Evolutionary conservation across 2,113 vertebrate species (phyloP), one percentile per base, ranked within the genome.

Genomic region (Potamarius usumacintae): DNA sequence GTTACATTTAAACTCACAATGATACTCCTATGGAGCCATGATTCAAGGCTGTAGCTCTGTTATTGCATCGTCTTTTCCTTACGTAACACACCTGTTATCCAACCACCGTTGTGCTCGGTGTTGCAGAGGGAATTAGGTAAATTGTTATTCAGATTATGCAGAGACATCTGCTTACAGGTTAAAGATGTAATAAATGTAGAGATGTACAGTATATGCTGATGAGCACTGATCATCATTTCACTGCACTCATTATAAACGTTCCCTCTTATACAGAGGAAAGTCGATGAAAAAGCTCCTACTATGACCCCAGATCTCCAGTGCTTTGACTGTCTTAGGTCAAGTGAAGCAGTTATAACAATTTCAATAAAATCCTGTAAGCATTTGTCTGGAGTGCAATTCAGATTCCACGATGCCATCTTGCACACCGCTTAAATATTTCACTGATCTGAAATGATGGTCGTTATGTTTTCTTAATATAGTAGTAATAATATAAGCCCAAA

Each of bases 31-130:
- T 76, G 25, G 50, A 74, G 78, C 14, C 58, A 53, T n/a, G 62
- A 83, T 62, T 72, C n/a, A 63, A 82, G 62, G 52, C 71, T 34
- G 34, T 57, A 80, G 52, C 86, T 74, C 52, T 22, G 14, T 14
- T 55, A 20, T 71, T 52, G 15, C 30, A 4, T 62, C n/a, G 7
- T 58, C 74, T 57, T 20, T 42, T 72, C 18, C 42, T 67, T 76
- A 63, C 25, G 7, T 71, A 84, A 80, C 74, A 81, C 57, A 9
- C 30, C 65, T 83, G 20, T 88, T 88, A 50, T 58, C 83, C 60
- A 84, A 86, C 80, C 30, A 15, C n/a, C 20, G 10, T 58, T 55
- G 15, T 55, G 30, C n/a, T 62, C n/a, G 0, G 5, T 27, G 22
- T 65, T 48, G 30, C 74, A 67, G 10, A 25, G 69, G n/a, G 30